Conservation (phyloP, 2,113 vertebrate species). For the Podarcis muralis region DNA sequence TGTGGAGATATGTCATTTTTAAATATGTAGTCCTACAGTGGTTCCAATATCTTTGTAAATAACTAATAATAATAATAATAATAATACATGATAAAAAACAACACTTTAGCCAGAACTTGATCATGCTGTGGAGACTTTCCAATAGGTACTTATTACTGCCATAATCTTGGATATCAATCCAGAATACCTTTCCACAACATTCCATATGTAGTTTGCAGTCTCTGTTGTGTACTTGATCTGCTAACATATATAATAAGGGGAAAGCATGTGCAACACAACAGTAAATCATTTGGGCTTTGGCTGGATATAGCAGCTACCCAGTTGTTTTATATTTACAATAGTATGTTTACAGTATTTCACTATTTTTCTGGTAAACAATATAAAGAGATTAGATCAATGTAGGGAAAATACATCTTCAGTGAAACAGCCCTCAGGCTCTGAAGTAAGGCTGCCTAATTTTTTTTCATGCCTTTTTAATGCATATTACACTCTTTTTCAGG, state of each 20-base stretch:
- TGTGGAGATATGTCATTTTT: slow-evolving; percentile 28
- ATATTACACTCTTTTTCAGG: not conserved
- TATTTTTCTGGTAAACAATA: not conserved
- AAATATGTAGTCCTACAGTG: not conserved
- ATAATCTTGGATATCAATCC: too few relatives aligned
- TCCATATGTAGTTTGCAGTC: too few relatives aligned
- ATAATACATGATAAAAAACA: too few relatives aligned
- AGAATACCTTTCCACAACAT: too few relatives aligned
- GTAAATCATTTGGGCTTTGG: not conserved
- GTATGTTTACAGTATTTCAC: not conserved
- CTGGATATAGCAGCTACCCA: not conserved
- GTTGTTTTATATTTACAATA: not conserved
- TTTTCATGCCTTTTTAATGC: not conserved
- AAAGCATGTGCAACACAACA: not conserved
- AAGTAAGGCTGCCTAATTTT: not conserved
- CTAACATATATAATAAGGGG: too few relatives aligned
- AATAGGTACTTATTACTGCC: too few relatives aligned
- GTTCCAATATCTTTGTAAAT: not conserved
- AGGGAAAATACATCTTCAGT: not conserved
- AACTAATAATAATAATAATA: too few relatives aligned
- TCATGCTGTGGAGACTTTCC: too few relatives aligned
- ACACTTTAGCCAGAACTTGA: too few relatives aligned
- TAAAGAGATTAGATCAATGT: not conserved
- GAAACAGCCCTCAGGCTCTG: not conserved
- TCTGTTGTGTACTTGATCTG: too few relatives aligned